These are phyloP conservation scores for Macrotrachela quadricornifera DNA, from an alignment of 1,140 invertebrate genomes.

Conservation along the genomic window DNA sequence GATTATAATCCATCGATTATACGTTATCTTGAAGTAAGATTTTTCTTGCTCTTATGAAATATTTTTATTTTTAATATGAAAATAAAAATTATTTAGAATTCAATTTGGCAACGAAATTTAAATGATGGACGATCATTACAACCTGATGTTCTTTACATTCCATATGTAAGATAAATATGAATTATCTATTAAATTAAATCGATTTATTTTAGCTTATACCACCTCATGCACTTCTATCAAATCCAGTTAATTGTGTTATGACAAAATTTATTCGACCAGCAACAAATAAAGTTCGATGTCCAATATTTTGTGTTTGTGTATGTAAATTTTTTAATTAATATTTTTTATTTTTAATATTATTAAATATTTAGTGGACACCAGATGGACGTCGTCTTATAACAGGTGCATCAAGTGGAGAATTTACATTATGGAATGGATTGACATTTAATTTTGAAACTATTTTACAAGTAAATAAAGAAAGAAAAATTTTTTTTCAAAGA, in stretches of 20 bases:
- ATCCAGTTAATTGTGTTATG: conserved; percentile 86
- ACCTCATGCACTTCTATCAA: conserved; percentile 65
- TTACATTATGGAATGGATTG: conserved; percentile 96
- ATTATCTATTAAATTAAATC: too few species aligned
- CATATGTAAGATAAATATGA: background rate
- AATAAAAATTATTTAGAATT: background rate
- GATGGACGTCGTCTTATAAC: conserved; percentile 89
- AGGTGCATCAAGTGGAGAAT: conserved; percentile 93
- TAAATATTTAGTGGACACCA: conserved; percentile 59
- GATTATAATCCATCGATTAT: conserved; percentile 93
- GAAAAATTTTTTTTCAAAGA: background rate
- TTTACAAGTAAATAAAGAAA: conserved; percentile 50
- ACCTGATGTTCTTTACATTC: conserved; percentile 7
- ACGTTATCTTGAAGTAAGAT: conserved; percentile 43
- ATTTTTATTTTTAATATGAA: too few species aligned
- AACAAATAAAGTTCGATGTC: conserved; percentile 97
- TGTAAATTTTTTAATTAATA: conserved; percentile 13
- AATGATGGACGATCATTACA: background rate
- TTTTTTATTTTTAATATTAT: background rate
- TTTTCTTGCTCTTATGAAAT: too few species aligned
- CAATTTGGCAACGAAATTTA: background rate
- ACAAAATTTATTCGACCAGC: conserved; percentile 88
- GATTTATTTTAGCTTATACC: conserved; percentile 41
- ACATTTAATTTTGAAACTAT: conserved; percentile 99
- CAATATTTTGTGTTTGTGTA: conserved; percentile 80